Conservation (phyloP, 2,113 vertebrate genomes). For the Heptranchias perlo region DNA sequence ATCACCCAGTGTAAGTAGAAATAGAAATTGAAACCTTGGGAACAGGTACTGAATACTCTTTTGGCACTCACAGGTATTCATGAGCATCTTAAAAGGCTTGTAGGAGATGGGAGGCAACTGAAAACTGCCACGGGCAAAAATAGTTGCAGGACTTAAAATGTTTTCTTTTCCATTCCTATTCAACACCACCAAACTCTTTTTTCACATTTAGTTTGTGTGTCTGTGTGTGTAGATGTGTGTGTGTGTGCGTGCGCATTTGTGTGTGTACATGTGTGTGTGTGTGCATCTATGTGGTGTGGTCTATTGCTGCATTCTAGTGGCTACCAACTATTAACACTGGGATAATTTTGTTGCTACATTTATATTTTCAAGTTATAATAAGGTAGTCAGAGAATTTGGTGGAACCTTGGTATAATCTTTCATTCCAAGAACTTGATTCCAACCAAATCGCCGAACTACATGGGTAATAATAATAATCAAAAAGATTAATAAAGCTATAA, state of each 20-base stretch:
- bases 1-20: slow-evolving; percentile 44
- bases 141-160: slow-evolving; percentile 62
- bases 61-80: slow-evolving; percentile 40
- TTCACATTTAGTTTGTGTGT: neutral
- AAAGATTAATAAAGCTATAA: neutral
- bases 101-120: slow-evolving; percentile 45
- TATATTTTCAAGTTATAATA: neutral
- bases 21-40: slow-evolving; percentile 49
- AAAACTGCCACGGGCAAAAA: slow-evolving; percentile 60
- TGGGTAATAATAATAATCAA: neutral
- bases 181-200: neutral
- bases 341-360: neutral
- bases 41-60: slow-evolving; percentile 40
- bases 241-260: neutral
- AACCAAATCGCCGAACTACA: neutral
- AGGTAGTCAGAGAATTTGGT: neutral
- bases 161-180: slow-evolving; percentile 47
- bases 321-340: neutral
- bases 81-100: slow-evolving; percentile 39
- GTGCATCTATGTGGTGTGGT: neutral
- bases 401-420: neutral
- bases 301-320: neutral
- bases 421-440: neutral
- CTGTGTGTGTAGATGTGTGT: neutral
- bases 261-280: neutral